Evolutionary conservation across 2,113 vertebrate species (phyloP).

Genomic region (Vulpes vulpes): DNA sequence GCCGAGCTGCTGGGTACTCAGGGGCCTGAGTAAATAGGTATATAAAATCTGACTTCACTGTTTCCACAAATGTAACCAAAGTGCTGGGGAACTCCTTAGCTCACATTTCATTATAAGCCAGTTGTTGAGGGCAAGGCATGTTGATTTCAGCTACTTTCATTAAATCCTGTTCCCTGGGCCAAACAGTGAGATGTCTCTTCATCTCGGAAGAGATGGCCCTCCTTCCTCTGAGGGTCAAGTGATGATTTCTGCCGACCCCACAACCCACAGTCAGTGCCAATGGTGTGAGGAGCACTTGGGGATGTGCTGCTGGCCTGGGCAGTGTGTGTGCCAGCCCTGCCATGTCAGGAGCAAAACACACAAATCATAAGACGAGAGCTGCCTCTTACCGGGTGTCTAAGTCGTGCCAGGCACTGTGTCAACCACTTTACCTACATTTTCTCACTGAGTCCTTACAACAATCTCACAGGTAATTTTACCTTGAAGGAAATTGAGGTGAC

Average conservation of each 20-base stretch:
- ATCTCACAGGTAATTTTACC: background rate
- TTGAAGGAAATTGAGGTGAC: background rate
- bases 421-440: background rate
- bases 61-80: slow-evolving; percentile 25
- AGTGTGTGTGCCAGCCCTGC: background rate
- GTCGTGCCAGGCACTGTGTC: background rate
- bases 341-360: background rate
- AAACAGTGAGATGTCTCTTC: slow-evolving; percentile 35
- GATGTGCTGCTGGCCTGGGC: background rate
- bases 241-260: background rate
- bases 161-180: background rate
- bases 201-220: background rate
- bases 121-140: background rate
- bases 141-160: slow-evolving; percentile 62
- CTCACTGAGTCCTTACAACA: background rate
- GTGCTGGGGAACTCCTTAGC: slow-evolving; percentile 30
- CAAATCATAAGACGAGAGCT: background rate
- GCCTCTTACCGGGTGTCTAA: rapidly evolving
- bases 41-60: slow-evolving; percentile 51
- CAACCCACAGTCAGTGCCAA: background rate
- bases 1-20: slow-evolving; percentile 21
- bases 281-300: background rate
- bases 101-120: slow-evolving; percentile 43
- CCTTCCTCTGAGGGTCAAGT: background rate
- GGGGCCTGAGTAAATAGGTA: slow-evolving; percentile 49